Percentiles rank a stretch among this genome's conserved stretches.
Evolutionary conservation across 1,140 invertebrate genomes (phyloP).

Genomic region (Caenorhabditis brenneri): DNA sequence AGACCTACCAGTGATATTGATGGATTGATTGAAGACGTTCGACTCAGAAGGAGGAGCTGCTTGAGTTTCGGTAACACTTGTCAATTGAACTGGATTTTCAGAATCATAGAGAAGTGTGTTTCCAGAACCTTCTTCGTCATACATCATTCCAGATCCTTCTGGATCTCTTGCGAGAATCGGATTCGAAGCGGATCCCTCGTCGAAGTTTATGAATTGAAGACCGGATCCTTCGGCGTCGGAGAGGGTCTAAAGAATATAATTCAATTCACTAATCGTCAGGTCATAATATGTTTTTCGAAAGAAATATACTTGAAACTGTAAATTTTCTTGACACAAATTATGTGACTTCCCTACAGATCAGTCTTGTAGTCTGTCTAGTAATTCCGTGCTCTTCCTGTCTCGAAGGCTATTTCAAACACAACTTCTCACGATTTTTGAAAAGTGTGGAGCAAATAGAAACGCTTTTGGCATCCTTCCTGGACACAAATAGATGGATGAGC

Average conservation of each 20-base stretch:
- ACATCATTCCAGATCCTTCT: neutral
- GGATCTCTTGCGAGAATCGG: neutral
- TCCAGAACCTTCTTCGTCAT: conserved; percentile 34
- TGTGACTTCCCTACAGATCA: no score
- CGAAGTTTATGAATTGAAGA: conserved; percentile 23
- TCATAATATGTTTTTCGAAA: neutral
- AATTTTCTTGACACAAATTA: no score
- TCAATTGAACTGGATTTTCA: neutral
- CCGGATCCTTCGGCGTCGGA: conserved; percentile 21
- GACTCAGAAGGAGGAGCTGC: neutral
- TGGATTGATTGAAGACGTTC: neutral
- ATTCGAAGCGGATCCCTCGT: conserved; percentile 11
- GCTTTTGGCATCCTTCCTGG: neutral
- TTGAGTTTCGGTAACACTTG: neutral
- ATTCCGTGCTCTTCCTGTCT: neutral
- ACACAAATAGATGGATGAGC: neutral
- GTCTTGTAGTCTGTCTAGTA: neutral
- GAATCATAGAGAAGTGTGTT: conserved; percentile 5
- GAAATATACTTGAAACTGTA: no score
- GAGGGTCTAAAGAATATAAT: neutral
- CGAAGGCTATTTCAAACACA: neutral
- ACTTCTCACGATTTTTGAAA: neutral
- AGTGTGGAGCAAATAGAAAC: conserved; percentile 3
- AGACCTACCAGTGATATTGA: conserved; percentile 11
- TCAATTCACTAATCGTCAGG: neutral